Evolutionary conservation across 64 coral and sea anemone genomes (phyloP).

Genomic region (Acropora tenuis): DNA sequence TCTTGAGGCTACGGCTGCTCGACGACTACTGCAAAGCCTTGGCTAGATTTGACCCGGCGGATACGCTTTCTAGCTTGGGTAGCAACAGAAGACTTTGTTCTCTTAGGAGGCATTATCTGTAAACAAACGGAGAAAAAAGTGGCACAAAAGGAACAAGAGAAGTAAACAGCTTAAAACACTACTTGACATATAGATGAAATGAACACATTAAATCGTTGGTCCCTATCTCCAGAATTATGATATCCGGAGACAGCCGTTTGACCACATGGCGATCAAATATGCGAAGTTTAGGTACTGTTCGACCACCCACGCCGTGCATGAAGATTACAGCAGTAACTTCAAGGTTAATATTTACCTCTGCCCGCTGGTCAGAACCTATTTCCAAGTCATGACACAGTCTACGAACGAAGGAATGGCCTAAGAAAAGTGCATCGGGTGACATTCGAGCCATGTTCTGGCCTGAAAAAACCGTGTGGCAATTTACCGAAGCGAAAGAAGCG

Average conservation of each 20-base stretch:
- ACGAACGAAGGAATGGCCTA: neutral
- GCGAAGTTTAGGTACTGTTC: no score
- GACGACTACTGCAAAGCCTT: neutral
- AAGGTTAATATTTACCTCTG: neutral
- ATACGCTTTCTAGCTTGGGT: neutral
- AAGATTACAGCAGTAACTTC: neutral
- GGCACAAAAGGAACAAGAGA: neutral
- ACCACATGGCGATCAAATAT: no score
- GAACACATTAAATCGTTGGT: neutral
- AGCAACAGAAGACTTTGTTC: slow-evolving; percentile 2
- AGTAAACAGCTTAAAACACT: neutral
- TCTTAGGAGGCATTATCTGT: slow-evolving; percentile 11
- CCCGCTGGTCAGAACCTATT: neutral
- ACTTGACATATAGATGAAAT: neutral
- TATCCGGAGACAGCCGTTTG: no score
- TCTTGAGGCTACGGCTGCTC: neutral
- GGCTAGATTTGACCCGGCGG: neutral
- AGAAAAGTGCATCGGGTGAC: neutral
- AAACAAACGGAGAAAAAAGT: slow-evolving; percentile 1
- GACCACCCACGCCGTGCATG: no score
- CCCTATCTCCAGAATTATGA: no score
- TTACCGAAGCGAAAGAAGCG: neutral
- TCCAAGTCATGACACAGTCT: neutral
- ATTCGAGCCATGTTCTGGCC: neutral
- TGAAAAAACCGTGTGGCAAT: neutral